Evolutionary conservation across 2,888 invertebrate species (phyloP).

Genomic region (Cryptus viduatorius): DNA sequence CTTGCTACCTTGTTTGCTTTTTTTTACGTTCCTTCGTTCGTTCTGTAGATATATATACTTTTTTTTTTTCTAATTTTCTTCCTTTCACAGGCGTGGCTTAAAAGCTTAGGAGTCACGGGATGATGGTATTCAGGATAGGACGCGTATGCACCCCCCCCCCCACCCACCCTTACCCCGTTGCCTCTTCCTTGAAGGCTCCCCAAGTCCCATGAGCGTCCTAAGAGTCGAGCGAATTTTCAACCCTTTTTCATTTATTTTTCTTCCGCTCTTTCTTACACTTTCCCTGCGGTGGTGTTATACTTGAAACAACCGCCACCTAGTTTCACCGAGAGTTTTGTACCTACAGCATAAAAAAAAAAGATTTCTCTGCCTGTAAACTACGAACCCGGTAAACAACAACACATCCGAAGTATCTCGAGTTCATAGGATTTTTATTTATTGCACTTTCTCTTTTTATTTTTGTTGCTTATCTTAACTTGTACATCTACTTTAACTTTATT

Average conservation of each 20-base stretch:
- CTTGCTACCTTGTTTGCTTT: slow-evolving; percentile 14
- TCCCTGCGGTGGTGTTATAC: slow-evolving; percentile 27
- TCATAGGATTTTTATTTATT: slow-evolving; percentile 39
- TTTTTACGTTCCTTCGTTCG: slow-evolving; percentile 18
- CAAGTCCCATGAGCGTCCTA: neutral
- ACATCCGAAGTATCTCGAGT: slow-evolving; percentile 34
- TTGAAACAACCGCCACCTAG: slow-evolving; percentile 39
- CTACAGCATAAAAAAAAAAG: slow-evolving; percentile 24
- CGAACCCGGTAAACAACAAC: neutral
- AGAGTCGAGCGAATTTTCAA: slow-evolving; percentile 49
- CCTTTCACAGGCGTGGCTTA: slow-evolving; percentile 76
- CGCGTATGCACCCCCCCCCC: slow-evolving; percentile 15
- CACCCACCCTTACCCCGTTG: no score
- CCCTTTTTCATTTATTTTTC: slow-evolving; percentile 32
- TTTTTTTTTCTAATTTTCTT: slow-evolving; percentile 37
- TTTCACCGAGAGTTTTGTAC: slow-evolving; percentile 43
- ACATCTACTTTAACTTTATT: neutral
- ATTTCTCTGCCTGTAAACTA: slow-evolving; percentile 12
- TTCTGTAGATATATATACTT: slow-evolving; percentile 28
- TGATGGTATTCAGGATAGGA: slow-evolving; percentile 52
- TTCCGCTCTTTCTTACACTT: slow-evolving; percentile 27
- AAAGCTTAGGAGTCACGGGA: slow-evolving; percentile 74
- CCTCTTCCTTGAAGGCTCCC: neutral
- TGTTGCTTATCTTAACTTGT: neutral
- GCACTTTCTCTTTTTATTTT: slow-evolving; percentile 39